phyloP scores from a whole-genome alignment of 2,113 vertebrate genomes.

The Todiramphus chloris region DNA sequence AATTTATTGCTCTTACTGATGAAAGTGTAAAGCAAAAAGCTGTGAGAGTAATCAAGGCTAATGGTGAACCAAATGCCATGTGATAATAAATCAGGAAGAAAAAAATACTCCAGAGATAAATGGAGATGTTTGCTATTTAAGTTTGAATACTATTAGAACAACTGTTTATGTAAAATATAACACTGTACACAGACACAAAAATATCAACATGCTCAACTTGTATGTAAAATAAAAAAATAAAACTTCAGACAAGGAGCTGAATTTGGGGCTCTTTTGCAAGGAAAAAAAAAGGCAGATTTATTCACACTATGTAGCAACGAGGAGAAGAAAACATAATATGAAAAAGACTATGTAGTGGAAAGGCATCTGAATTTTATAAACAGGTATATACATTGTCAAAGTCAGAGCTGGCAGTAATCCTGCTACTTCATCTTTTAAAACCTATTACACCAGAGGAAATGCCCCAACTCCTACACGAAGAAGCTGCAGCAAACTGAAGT shows the following conservation, averaged over 20 bases:
- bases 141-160: conserved; percentile 3
- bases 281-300: not conserved
- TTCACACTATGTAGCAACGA: not conserved
- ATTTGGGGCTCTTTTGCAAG: not conserved
- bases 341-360: not conserved
- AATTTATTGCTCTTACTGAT: conserved; percentile 30
- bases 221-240: not conserved
- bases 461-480: not conserved
- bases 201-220: not conserved
- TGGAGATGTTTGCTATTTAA: not conserved
- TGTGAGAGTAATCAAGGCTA: conserved; percentile 38
- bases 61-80: not conserved
- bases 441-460: not conserved
- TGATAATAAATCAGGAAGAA: conserved; percentile 22
- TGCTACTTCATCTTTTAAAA: not conserved
- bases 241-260: not conserved
- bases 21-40: conserved; percentile 22
- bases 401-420: not conserved
- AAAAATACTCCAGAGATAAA: conserved; percentile 22
- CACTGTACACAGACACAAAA: not conserved
- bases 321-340: not conserved
- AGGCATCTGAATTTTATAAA: not conserved
- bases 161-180: conserved; percentile 42
- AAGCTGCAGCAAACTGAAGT: not conserved
- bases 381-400: not conserved